Percentiles rank a stretch among this genome's conserved stretches.
Evolutionary conservation across 2,797 vertebrate genomes (phyloP).

Genomic region (Rhinella marina): DNA sequence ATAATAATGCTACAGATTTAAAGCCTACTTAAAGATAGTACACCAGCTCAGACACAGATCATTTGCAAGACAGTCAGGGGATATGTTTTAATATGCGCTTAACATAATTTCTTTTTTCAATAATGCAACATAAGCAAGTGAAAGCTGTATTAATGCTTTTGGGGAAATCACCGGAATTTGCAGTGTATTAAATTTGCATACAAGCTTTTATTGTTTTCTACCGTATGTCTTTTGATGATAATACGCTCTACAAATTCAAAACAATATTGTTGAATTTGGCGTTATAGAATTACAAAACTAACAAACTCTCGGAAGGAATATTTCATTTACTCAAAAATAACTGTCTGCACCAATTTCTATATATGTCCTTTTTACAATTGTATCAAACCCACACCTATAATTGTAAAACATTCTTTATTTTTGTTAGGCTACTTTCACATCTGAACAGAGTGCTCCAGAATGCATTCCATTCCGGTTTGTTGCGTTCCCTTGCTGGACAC

Average conservation of each 20-base stretch:
- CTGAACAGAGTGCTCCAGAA: too few relatives aligned
- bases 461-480: too few relatives aligned
- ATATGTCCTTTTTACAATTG: background rate
- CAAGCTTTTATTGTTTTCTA: constrained; percentile 45
- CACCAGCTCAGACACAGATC: constrained; percentile 51
- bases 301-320: background rate
- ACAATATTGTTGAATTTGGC: constrained; percentile 20
- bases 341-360: background rate
- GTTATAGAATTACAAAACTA: constrained; percentile 12
- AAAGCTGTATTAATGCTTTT: constrained; percentile 44
- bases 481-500: too few relatives aligned
- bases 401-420: background rate
- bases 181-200: constrained; percentile 48
- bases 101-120: constrained; percentile 54
- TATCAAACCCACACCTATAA: background rate
- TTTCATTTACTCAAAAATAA: background rate
- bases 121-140: constrained; percentile 48
- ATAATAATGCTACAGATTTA: constrained; percentile 57
- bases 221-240: constrained; percentile 42
- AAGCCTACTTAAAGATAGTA: constrained; percentile 47
- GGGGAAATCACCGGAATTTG: constrained; percentile 48
- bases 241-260: constrained; percentile 27
- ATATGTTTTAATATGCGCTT: constrained; percentile 54
- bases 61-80: constrained; percentile 50
- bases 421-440: background rate